Base-by-base conservation (phyloP, 2,888 invertebrate genomes). In the Sinotaia quadrata region DNA sequence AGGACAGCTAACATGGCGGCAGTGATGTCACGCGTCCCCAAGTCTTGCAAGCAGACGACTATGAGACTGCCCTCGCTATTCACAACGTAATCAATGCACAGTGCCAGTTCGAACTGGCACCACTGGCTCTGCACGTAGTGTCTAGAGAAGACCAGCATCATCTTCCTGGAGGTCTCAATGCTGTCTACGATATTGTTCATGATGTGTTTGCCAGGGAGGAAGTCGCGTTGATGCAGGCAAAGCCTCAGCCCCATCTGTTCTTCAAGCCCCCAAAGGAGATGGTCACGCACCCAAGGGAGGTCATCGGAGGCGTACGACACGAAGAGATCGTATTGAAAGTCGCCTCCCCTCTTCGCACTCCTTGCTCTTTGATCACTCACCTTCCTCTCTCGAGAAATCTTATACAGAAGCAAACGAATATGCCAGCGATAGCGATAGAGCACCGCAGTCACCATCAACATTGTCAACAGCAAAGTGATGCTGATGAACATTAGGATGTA, bases 141-240 rank as follows among this genome's bases (percentile, higher is more conserved):
- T 49, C 91, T 89, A 0, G 93, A 92, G 18, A 93, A 89, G 10
- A 93, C 89, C 68, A 93, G 86, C 87, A 93, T 90, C 0, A 93
- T 90, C 4, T 91, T 90, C 27, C 91, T 88, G 0, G 93, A 93
- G 1, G 91, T 89, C 77, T 93, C 92, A 90, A 93, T 92, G 78
- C 92, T 91, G 0, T 91, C 91, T 0, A 92, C 91, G 73, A 93
- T 93, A 76, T 93, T 93, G 81, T 93, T 93, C 72, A 93, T 84
- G 67, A 93, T 93, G 4, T 92, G 91, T 0, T 91, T 88, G 0
- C 93, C 93, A 24, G 92, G 91, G 91, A 92, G 90, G 84, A 93
- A 93, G 79, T 93, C 93, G 54, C 93, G 89, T 81, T 93, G 92
- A 75, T 93, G 93, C 4, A 93, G 87, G 78, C 93, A 93, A 0